Base-by-base conservation (phyloP, 2,113 vertebrate species). In the cattle (Bos taurus) region DNA sequence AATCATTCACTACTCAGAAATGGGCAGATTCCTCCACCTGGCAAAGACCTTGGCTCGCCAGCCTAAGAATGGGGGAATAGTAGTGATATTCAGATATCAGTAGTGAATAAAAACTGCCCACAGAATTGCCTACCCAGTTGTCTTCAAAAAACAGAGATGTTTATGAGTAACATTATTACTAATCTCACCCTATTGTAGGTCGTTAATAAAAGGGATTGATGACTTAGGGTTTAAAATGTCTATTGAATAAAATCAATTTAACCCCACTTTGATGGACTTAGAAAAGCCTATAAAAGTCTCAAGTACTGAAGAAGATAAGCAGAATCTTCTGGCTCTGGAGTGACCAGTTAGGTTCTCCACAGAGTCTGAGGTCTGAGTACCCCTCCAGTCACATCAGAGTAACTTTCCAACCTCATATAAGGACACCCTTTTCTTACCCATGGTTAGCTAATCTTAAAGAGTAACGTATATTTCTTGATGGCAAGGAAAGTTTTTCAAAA, bases 321-420 rank as follows among this genome's bases (percentile, higher is more conserved):
- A 25, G 77, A 77, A 26, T 28, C 16, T n/a, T 91, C 12, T 23
- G 54, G 2, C 17, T 5, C 12, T 52, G 46, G 64, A 62, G 21
- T 7, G 40, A 30, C 23, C 3, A 1, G 6, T 5, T 9, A n/a
- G 30, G 6, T 14, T 48, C 48, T 33, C 19, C 23, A 1, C 14
- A 6, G 4, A 10, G 33, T 30, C 30, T 43, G 43, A 50, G 48
- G 21, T 26, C 16, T 62, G 46, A 62, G 62, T 2, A 8, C 16
- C n/a, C 16, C 1, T 23, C 16, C n/a, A 23, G 30, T 13, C 1
- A 1, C 21, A 0, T 36, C 40, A 57, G 10, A 56, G 67, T 95
- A 86, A 78, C n/a, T 15, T 19, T 2, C 5, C 5, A 0, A 15
- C 46, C 33, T 82, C 19, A 9, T 14, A 4, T 19, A 13, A 19